These are phyloP conservation scores for Periphyllus acericola DNA, from an alignment of 2,888 invertebrate genomes.

Conservation along the genomic window DNA sequence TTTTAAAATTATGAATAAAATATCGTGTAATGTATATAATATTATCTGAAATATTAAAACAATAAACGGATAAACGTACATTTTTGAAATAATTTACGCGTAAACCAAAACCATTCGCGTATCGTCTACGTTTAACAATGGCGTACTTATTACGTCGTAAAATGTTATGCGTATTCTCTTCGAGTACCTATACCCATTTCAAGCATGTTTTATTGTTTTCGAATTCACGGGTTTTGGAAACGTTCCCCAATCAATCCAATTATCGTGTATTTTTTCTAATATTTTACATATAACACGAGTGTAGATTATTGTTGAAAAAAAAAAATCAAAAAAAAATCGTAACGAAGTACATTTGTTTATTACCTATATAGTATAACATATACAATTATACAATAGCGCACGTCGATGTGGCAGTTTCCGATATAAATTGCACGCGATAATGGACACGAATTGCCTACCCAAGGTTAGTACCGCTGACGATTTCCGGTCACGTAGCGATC, in stretches of 20 bases:
- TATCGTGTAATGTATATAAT: too few relatives aligned
- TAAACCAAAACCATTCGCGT: too few relatives aligned
- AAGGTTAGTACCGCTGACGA: background rate
- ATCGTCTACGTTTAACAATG: too few relatives aligned
- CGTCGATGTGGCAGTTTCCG: conserved; percentile 8
- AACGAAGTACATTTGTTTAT: background rate
- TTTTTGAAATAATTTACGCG: too few relatives aligned
- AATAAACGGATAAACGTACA: too few relatives aligned
- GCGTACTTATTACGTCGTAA: too few relatives aligned
- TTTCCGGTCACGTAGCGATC: conserved; percentile 35
- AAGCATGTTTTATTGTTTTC: background rate
- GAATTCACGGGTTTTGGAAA: background rate
- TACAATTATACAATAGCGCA: background rate
- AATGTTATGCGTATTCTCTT: too few relatives aligned
- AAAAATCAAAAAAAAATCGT: background rate
- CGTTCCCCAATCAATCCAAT: background rate
- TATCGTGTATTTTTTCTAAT: too few relatives aligned
- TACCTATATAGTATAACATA: conserved; percentile 38
- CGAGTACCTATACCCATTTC: too few relatives aligned
- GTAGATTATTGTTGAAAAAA: background rate
- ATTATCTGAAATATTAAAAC: too few relatives aligned
- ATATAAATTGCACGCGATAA: conserved; percentile 42
- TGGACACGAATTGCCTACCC: conserved; percentile 17
- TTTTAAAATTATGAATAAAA: too few relatives aligned
- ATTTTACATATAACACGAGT: background rate